Conservation (phyloP, 2,888 invertebrate species). For the Netelia fuscicornis region DNA sequence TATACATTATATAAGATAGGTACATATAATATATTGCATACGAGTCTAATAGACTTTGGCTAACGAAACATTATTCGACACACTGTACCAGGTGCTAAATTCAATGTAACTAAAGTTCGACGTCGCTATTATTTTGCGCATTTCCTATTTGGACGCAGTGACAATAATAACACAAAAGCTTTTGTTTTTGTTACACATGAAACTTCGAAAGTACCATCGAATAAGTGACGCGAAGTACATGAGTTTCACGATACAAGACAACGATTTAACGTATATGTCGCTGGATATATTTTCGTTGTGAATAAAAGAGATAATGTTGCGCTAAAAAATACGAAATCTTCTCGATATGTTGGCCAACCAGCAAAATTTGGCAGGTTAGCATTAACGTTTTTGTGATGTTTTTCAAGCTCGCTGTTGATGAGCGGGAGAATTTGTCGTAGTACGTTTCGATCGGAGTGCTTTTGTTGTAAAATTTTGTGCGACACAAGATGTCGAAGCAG, state of each 20-base stretch:
- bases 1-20: slow-evolving; percentile 60
- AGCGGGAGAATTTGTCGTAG: background rate
- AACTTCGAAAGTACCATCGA: background rate
- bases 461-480: slow-evolving; percentile 13
- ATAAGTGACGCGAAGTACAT: background rate
- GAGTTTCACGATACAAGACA: slow-evolving; percentile 20
- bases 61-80: slow-evolving; percentile 47
- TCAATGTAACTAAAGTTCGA: slow-evolving; percentile 70
- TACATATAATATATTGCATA: slow-evolving; percentile 54
- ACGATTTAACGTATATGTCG: slow-evolving; percentile 19
- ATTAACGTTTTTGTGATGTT: background rate
- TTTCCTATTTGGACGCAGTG: slow-evolving; percentile 13
- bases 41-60: slow-evolving; percentile 50
- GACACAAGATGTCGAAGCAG: slow-evolving; percentile 1
- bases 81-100: slow-evolving; percentile 74
- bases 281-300: background rate
- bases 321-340: slow-evolving; percentile 10
- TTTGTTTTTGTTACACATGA: slow-evolving; percentile 30
- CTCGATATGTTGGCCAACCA: slow-evolving; percentile 11
- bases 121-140: slow-evolving; percentile 64
- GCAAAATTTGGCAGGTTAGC: background rate
- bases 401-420: slow-evolving; percentile 25
- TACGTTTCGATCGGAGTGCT: slow-evolving; percentile 32
- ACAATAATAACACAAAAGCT: background rate
- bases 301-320: background rate